Percentiles rank a stretch among this genome's conserved stretches.
Conservation (phyloP, 2,888 invertebrate genomes). For the Drosophila subsilvestris region DNA sequence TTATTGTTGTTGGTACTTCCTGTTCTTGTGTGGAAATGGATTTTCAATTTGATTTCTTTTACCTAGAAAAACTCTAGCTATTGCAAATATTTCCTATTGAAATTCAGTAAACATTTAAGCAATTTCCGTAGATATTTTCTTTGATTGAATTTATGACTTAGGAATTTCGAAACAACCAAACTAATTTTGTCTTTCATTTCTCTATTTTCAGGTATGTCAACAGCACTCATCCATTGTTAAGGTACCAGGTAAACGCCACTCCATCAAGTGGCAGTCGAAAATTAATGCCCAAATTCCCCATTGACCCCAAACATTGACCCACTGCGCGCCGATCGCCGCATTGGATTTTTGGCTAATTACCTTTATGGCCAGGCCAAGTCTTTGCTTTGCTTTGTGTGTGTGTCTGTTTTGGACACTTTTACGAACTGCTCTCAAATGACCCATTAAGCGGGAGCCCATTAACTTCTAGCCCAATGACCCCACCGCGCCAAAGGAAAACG, state of each 20-base stretch:
- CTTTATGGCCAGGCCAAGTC: constrained; percentile 2
- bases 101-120: neutral
- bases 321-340: constrained; percentile 14
- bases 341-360: constrained; percentile 40
- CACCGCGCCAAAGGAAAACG: constrained; percentile 47
- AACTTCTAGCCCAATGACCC: constrained; percentile 72
- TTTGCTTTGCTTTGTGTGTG: constrained; percentile 8
- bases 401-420: constrained; percentile 54
- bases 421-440: constrained; percentile 71
- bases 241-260: constrained; percentile 50
- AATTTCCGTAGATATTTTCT: neutral
- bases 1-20: constrained; percentile 23
- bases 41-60: constrained; percentile 45
- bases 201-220: constrained; percentile 58
- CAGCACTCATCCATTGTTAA: neutral
- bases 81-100: neutral
- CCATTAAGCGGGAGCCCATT: constrained; percentile 71
- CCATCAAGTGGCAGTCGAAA: constrained; percentile 32
- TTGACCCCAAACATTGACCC: constrained; percentile 35
- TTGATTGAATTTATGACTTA: neutral
- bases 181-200: constrained; percentile 16
- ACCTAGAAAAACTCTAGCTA: constrained; percentile 10
- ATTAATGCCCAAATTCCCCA: constrained; percentile 14
- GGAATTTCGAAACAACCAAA: neutral
- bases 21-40: constrained; percentile 18